Evolutionary conservation across 1,140 invertebrate species (phyloP).

Genomic region (Lerema accius): DNA sequence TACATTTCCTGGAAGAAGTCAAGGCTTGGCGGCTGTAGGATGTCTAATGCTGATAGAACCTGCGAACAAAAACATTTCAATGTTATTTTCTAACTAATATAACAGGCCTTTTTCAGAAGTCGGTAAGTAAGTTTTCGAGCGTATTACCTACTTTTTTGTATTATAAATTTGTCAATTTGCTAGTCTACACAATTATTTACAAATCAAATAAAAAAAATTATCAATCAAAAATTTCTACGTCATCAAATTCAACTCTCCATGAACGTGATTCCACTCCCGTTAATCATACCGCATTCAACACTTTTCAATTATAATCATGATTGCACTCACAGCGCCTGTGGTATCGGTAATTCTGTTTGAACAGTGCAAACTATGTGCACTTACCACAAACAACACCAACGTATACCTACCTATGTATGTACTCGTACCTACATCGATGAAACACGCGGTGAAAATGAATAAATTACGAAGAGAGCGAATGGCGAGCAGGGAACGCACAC

Average conservation of each 20-base stretch:
- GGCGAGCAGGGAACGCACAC: slow-evolving; percentile 17
- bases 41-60: slow-evolving; percentile 97
- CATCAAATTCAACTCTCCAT: no score
- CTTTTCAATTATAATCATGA: slow-evolving; percentile 1
- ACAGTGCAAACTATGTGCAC: slow-evolving; percentile 50
- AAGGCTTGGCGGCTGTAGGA: slow-evolving; percentile 97
- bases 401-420: slow-evolving; percentile 8
- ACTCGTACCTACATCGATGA: slow-evolving; percentile 65
- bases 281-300: neutral
- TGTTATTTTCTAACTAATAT: no score
- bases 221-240: no score
- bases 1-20: slow-evolving; percentile 99
- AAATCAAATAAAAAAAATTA: no score
- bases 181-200: no score
- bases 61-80: slow-evolving; percentile 78
- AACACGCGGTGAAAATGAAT: slow-evolving; percentile 65
- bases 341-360: slow-evolving; percentile 49
- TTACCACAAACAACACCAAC: slow-evolving; percentile 58
- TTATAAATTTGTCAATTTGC: no score
- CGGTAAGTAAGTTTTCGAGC: no score
- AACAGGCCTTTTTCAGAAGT: no score
- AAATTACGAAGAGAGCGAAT: slow-evolving; percentile 51
- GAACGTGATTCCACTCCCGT: no score
- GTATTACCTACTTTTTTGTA: no score
- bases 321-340: slow-evolving; percentile 4